phyloP scores from a whole-genome alignment of 2,113 vertebrate genomes.

The Poeciliopsis prolifica region DNA sequence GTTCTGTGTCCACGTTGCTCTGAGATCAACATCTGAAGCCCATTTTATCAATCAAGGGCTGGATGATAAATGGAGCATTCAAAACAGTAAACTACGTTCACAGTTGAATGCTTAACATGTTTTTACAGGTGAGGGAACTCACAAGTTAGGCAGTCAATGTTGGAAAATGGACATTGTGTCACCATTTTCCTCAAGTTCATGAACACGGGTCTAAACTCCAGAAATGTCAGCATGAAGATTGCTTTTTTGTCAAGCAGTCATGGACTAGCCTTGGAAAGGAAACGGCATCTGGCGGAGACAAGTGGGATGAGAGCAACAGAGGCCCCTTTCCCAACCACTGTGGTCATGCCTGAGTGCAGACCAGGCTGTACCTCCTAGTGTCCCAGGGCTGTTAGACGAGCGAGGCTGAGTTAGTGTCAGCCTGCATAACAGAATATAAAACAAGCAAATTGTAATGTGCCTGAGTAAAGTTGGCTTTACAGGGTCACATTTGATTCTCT shows the following conservation, averaged over 20 bases:
- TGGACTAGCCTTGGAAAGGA: constrained; percentile 28
- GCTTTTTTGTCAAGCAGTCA: constrained; percentile 35
- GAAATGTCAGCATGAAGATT: not conserved
- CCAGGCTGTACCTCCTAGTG: constrained; percentile 65
- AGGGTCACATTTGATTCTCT: constrained; percentile 1
- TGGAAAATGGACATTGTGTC: constrained; percentile 5
- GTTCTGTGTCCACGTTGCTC: constrained; percentile 46
- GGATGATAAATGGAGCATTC: not conserved
- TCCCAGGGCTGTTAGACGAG: constrained; percentile 44
- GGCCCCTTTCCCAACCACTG: constrained; percentile 53
- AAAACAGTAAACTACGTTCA: not conserved
- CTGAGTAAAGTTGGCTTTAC: not conserved
- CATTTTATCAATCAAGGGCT: constrained; percentile 17
- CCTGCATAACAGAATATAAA: constrained; percentile 40
- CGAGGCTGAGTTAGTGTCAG: constrained; percentile 37
- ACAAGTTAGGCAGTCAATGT: not conserved
- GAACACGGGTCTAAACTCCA: constrained; percentile 5
- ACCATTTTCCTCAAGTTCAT: not conserved
- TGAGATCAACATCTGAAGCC: constrained; percentile 40
- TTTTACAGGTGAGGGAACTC: constrained; percentile 4
- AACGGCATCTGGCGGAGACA: constrained; percentile 42
- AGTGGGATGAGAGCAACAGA: constrained; percentile 35
- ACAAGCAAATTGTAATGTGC: constrained; percentile 11
- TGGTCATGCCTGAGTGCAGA: constrained; percentile 71
- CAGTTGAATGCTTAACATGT: not conserved